Evolutionary conservation across 2,797 vertebrate genomes (phyloP).

Genomic region (Gastrophryne carolinensis): DNA sequence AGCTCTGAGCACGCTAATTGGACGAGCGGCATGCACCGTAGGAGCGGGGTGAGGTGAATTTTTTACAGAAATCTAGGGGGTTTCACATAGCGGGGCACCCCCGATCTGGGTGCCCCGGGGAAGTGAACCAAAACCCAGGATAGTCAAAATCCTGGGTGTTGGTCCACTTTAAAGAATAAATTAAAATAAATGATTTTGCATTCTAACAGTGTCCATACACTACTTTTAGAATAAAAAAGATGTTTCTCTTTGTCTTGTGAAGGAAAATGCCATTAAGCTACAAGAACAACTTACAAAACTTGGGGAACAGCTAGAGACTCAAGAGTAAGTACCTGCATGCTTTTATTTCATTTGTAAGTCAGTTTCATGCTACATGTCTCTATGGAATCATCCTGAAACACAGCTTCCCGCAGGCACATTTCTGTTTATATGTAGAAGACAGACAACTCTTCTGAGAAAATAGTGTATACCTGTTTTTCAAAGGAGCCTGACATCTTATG

Average conservation of each 20-base stretch:
- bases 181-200: not conserved
- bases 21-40: no score
- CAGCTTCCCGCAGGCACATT: not conserved
- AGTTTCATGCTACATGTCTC: not conserved
- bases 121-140: no score
- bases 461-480: not conserved
- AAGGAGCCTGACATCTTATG: no score
- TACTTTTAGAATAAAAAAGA: slow-evolving; percentile 28
- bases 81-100: no score
- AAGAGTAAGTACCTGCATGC: slow-evolving; percentile 35
- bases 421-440: not conserved
- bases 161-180: no score
- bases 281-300: slow-evolving; percentile 57
- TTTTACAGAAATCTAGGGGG: no score
- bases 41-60: no score
- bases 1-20: no score
- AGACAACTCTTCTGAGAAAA: not conserved
- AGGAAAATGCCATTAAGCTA: slow-evolving; percentile 55
- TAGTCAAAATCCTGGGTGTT: no score
- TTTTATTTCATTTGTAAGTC: slow-evolving; percentile 15
- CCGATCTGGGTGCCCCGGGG: no score
- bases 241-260: slow-evolving; percentile 19
- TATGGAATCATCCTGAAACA: not conserved
- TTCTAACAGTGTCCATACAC: slow-evolving; percentile 1
- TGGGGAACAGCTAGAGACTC: slow-evolving; percentile 54